A percentile compares a stretch with the other conserved stretches of the same genome.
phyloP scores from a whole-genome alignment of 2,888 invertebrate species.

The Dysmachus trigonus region DNA sequence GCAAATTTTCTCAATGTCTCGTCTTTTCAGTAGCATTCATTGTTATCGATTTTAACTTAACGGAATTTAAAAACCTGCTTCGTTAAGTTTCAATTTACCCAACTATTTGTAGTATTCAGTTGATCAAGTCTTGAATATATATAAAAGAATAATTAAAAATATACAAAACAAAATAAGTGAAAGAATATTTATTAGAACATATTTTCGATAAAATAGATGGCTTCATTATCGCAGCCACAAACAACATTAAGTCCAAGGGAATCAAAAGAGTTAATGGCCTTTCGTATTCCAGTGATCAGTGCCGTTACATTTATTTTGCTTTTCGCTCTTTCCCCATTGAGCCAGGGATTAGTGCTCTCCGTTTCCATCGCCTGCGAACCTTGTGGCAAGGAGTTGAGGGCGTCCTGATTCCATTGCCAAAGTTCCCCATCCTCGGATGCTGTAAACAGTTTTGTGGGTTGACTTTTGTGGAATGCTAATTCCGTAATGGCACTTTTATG shows the following conservation, averaged over 20 bases:
- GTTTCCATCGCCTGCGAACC: conserved; percentile 27
- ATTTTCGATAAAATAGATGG: conserved; percentile 81
- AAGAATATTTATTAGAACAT: conserved; percentile 55
- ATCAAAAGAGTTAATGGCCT: conserved; percentile 84
- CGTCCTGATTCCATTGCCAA: conserved; percentile 87
- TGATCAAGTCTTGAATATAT: no score
- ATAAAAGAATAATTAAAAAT: no score
- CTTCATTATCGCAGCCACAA: conserved; percentile 90
- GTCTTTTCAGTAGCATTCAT: no score
- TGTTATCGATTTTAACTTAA: no score
- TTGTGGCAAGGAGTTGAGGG: conserved; percentile 54
- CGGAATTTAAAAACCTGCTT: no score
- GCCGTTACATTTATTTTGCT: conserved; percentile 69
- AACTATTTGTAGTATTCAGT: no score
- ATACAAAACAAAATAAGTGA: neutral
- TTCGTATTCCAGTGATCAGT: conserved; percentile 77
- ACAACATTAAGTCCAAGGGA: conserved; percentile 78
- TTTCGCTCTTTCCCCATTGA: conserved; percentile 75
- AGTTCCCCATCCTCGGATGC: conserved; percentile 83
- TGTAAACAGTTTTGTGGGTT: conserved; percentile 85
- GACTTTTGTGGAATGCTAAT: conserved; percentile 85
- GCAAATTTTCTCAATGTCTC: no score
- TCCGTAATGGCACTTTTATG: conserved; percentile 82
- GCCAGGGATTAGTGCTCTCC: conserved; percentile 68
- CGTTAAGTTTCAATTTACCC: no score